phyloP scores from a whole-genome alignment of 2,113 vertebrate genomes.

The Carassius carassius region DNA sequence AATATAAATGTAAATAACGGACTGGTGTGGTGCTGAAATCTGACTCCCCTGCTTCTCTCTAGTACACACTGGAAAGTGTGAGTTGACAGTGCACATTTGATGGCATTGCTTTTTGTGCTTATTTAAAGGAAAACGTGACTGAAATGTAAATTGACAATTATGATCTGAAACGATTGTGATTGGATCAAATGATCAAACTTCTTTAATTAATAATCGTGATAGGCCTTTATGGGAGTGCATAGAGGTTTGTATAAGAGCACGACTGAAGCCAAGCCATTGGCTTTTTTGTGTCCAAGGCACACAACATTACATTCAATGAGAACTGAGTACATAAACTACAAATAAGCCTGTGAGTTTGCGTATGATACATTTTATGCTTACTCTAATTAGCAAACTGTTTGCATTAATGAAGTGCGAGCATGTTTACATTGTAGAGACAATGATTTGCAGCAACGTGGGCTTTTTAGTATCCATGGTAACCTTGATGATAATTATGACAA shows the following conservation, averaged over 20 bases:
- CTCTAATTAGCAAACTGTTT: slow-evolving; percentile 2
- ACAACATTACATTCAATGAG: not conserved
- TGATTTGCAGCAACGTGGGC: not conserved
- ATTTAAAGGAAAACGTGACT: not conserved
- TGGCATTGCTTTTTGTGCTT: not conserved
- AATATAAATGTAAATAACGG: not conserved
- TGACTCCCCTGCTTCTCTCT: not conserved
- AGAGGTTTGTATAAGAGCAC: too few relatives aligned
- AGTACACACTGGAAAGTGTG: not conserved
- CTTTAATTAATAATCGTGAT: too few relatives aligned
- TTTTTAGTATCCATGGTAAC: slow-evolving; percentile 18
- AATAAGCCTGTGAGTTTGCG: not conserved
- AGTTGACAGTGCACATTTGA: not conserved
- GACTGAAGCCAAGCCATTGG: too few relatives aligned
- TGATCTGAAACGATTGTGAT: too few relatives aligned
- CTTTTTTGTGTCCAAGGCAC: not conserved
- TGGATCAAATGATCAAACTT: too few relatives aligned
- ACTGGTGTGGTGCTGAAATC: not conserved
- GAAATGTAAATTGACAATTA: not conserved
- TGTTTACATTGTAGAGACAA: slow-evolving; percentile 21
- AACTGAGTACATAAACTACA: not conserved
- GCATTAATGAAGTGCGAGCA: slow-evolving; percentile 12
- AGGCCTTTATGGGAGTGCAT: too few relatives aligned
- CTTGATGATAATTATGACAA: slow-evolving; percentile 34
- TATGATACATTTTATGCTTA: not conserved